Percentiles rank a stretch among this genome's conserved stretches.
phyloP scores from a whole-genome alignment of 2,888 invertebrate genomes.

The Nasonovia ribisnigri region DNA sequence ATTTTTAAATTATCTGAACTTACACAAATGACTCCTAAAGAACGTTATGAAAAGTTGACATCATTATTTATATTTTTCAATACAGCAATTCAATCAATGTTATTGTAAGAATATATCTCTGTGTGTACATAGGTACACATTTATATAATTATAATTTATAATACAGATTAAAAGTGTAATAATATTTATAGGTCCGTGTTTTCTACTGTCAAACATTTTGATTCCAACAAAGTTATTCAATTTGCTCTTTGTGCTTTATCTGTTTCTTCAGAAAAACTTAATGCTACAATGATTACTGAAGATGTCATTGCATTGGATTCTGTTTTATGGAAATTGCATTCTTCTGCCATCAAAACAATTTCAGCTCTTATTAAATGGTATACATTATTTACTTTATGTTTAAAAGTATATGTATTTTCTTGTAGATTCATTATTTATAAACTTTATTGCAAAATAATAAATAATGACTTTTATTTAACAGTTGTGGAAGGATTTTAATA shows the following conservation, averaged over 20 bases:
- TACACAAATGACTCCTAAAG: constrained; percentile 48
- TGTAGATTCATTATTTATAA: not conserved
- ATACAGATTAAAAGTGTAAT: constrained; percentile 15
- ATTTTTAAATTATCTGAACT: constrained; percentile 51
- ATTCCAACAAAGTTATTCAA: constrained; percentile 63
- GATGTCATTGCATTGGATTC: constrained; percentile 64
- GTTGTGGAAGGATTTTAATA: constrained; percentile 66
- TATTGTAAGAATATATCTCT: constrained; percentile 60
- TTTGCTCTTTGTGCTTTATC: constrained; percentile 64
- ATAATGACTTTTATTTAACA: constrained; percentile 38
- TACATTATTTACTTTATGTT: not conserved
- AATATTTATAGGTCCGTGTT: constrained; percentile 64
- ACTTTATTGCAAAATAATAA: not conserved
- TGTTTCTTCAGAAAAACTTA: constrained; percentile 62
- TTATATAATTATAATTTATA: not conserved
- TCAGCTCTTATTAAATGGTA: constrained; percentile 66
- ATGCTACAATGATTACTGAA: constrained; percentile 51
- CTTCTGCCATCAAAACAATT: constrained; percentile 61
- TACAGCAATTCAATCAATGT: constrained; percentile 64
- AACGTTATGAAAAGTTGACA: constrained; percentile 62
- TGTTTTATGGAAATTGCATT: constrained; percentile 65
- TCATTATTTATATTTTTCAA: constrained; percentile 54
- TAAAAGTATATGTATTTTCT: not conserved
- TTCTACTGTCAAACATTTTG: constrained; percentile 65
- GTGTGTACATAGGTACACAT: not conserved